Percentiles rank a stretch among this genome's conserved stretches.
Conservation (phyloP, 1,140 invertebrate genomes). For the Epicauta chinensis region DNA sequence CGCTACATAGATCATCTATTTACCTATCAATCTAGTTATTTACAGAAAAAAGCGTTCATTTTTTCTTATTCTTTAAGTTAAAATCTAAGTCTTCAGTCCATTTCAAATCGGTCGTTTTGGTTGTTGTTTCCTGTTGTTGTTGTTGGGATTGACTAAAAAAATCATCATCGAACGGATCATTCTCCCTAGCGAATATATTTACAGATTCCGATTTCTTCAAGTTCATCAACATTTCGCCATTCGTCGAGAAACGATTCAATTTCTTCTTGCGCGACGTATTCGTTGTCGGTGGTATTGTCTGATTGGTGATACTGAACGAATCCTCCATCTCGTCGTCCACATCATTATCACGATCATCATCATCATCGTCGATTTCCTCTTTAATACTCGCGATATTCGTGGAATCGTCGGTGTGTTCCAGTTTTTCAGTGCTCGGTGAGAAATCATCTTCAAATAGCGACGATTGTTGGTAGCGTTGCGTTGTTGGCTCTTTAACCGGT, state of each 20-base stretch:
- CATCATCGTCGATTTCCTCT: constrained; percentile 23
- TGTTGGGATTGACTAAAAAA: constrained; percentile 55
- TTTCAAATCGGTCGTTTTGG: constrained; percentile 28
- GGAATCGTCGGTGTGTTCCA: constrained; percentile 29
- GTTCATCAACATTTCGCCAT: constrained; percentile 12
- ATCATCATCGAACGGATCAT: constrained; percentile 81
- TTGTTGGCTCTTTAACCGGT: no score
- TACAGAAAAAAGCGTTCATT: neutral
- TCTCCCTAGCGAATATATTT: constrained; percentile 74
- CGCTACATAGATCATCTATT: neutral
- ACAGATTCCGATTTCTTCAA: constrained; percentile 77
- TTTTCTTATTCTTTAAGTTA: constrained; percentile 3
- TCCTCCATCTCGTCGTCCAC: constrained; percentile 29
- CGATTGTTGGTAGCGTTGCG: constrained; percentile 25
- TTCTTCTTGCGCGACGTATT: constrained; percentile 19
- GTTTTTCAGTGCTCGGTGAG: constrained; percentile 47
- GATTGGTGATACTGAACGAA: constrained; percentile 16
- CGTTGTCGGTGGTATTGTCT: neutral
- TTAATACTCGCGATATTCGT: constrained; percentile 33
- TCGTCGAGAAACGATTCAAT: neutral
- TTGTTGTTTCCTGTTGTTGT: constrained; percentile 5
- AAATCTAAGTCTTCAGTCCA: constrained; percentile 36
- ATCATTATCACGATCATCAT: constrained; percentile 1
- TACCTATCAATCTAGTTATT: no score
- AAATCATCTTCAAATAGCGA: constrained; percentile 68